Base-by-base conservation (phyloP, 2,113 vertebrate species). In the Channa argus region DNA sequence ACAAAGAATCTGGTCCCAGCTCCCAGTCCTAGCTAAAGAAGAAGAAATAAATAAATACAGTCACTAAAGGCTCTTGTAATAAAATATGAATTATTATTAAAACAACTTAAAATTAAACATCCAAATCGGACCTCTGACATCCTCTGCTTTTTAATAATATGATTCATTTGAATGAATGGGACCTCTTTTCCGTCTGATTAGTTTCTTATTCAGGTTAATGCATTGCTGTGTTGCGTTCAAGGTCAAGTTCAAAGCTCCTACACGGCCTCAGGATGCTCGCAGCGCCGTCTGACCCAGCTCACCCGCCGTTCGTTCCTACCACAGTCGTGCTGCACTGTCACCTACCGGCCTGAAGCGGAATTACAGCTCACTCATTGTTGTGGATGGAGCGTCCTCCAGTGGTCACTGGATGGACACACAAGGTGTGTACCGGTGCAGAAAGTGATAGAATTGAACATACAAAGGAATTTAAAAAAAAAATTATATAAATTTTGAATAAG, bases 181-280 rank as follows among this genome's bases (percentile, higher is more conserved):
- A 1, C 11, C 5, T 3, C 11, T 52, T 80, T 34, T 55, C 33
- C 0, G 2, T 34, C 11, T 8, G 8, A 33, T 45, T 45, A 2
- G 13, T 41, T 34, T 38, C 6, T 24, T 51, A 24, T 1, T n/a
- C 5, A 5, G 24, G 24, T 52, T 70, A 37, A 6, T 36, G 2
- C 54, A 67, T 36, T 47, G 58, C 37, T 14, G 63, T 66, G 73
- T 13, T 63, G 76, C 75, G 68, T 89, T 92, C 86, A 89, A 63
- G 91, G 90, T 91, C 91, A 93, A 87, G 90, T 92, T 92, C 86
- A 91, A 82, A 51, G 59, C 72, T 46, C 3, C 54, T 38, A 37
- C 55, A 8, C 4, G 84, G 76, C 80, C 74, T 86, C 69, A 6
- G 62, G 64, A 61, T 4, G 55, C 38, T 43, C 15, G 41, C 58